Evolutionary conservation across 2,797 vertebrate species (phyloP).

Genomic region (Margarornis squamiger): DNA sequence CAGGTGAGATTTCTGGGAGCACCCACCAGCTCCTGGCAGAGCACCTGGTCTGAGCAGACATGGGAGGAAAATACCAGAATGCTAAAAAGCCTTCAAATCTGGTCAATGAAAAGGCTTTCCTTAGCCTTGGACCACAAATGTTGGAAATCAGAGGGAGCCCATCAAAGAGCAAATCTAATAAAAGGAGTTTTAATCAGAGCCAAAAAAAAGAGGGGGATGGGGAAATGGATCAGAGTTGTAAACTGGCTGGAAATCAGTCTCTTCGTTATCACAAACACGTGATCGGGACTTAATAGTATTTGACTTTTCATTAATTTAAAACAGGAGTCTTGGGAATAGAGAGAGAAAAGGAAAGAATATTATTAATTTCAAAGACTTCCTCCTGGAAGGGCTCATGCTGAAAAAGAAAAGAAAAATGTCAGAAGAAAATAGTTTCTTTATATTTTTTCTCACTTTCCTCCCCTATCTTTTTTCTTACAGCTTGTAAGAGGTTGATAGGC

Average conservation of each 20-base stretch:
- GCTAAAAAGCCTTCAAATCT: background rate
- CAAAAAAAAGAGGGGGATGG: background rate
- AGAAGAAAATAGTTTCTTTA: background rate
- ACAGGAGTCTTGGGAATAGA: background rate
- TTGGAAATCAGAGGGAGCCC: background rate
- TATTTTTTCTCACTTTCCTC: background rate
- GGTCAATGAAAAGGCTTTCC: background rate
- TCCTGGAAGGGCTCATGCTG: background rate
- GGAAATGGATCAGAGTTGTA: background rate
- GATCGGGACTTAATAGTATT: constrained; percentile 35
- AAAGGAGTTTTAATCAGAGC: constrained; percentile 18
- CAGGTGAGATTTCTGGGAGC: background rate
- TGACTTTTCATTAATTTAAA: constrained; percentile 70
- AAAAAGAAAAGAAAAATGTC: background rate
- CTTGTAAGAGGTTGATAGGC: background rate
- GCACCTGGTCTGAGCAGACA: fast-evolving
- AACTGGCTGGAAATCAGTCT: constrained; percentile 33
- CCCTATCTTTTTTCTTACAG: background rate
- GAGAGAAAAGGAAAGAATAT: background rate
- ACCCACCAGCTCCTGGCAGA: background rate
- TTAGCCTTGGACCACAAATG: background rate
- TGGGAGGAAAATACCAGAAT: background rate
- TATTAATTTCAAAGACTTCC: constrained; percentile 54
- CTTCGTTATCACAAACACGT: constrained; percentile 27
- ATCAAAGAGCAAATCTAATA: constrained; percentile 33